These are phyloP conservation scores for Rhynchophorus ferrugineus DNA, from an alignment of 1,140 invertebrate genomes.

Conservation along the genomic window DNA sequence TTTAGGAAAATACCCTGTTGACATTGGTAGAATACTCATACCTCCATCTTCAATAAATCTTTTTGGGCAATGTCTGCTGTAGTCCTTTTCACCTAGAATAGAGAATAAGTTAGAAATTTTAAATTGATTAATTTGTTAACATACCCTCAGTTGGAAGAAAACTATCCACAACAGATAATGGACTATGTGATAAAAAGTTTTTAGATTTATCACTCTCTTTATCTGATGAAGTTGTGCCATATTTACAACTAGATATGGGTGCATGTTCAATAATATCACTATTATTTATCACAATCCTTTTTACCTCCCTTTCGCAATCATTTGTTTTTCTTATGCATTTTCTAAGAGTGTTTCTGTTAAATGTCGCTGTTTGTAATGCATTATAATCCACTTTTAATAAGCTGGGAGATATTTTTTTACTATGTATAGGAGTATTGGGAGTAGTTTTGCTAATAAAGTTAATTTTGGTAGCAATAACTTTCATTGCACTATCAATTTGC, in stretches of 20 bases:
- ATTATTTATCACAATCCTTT: conserved; percentile 35
- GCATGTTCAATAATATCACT: conserved; percentile 37
- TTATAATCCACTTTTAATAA: conserved; percentile 36
- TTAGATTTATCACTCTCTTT: conserved; percentile 2
- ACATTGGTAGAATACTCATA: conserved; percentile 49
- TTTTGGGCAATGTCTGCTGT: conserved; percentile 46
- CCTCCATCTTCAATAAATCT: conserved; percentile 58
- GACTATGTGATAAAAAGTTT: conserved; percentile 20
- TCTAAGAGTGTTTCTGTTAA: conserved; percentile 19
- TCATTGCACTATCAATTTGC: conserved; percentile 20
- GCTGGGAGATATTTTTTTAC: conserved; percentile 32
- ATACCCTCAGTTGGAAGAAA: conserved; percentile 44
- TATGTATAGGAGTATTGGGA: conserved; percentile 34
- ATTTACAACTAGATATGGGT: conserved; percentile 22
- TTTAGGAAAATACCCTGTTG: conserved; percentile 52
- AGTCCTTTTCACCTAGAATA: conserved; percentile 45
- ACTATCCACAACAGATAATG: conserved; percentile 30
- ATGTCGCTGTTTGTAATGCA: conserved; percentile 16
- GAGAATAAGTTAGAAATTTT: too few relatives aligned
- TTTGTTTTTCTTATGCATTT: conserved; percentile 21
- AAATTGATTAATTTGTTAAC: too few relatives aligned
- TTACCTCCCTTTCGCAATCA: conserved; percentile 26
- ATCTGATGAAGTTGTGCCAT: background rate
- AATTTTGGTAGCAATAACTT: conserved; percentile 13
- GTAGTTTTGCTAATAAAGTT: conserved; percentile 29